Evolutionary conservation across 35 echinoderm and acorn worm species (phyloP).

Genomic region (Lytechinus pictus): DNA sequence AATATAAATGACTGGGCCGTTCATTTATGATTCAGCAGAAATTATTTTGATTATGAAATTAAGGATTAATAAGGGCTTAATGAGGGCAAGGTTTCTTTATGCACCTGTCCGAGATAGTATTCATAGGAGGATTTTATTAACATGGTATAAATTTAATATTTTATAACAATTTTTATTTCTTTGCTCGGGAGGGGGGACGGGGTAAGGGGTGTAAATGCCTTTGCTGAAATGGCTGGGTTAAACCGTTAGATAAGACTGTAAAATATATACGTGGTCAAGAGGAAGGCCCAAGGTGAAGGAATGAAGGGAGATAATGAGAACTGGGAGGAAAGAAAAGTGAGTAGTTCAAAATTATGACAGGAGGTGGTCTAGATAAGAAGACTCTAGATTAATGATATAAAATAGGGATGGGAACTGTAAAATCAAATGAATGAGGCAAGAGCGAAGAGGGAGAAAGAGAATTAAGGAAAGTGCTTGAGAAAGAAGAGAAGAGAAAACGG

Average conservation of each 20-base stretch:
- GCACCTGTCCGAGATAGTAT: neutral
- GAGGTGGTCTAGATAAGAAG: no score
- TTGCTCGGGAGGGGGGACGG: neutral
- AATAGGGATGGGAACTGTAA: no score
- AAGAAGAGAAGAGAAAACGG: neutral
- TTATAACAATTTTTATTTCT: no score
- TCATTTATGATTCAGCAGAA: conserved; percentile 24
- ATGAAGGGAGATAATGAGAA: no score
- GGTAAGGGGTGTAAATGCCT: neutral
- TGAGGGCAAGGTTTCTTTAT: neutral
- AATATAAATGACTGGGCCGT: neutral
- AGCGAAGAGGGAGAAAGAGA: neutral
- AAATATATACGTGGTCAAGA: no score
- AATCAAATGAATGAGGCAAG: no score
- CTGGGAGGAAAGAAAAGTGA: no score
- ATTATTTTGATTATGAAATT: neutral
- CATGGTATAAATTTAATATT: neutral
- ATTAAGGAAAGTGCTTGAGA: neutral
- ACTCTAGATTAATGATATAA: no score
- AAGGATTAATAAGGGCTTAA: neutral
- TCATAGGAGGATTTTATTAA: neutral
- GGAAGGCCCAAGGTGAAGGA: no score
- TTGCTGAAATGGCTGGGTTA: no score
- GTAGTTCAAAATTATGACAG: no score
- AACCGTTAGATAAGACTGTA: no score